Evolutionary conservation across 2,888 invertebrate genomes (phyloP), one percentile per base, ranked within the genome.

Genomic region (Drosophila paramelanica): DNA sequence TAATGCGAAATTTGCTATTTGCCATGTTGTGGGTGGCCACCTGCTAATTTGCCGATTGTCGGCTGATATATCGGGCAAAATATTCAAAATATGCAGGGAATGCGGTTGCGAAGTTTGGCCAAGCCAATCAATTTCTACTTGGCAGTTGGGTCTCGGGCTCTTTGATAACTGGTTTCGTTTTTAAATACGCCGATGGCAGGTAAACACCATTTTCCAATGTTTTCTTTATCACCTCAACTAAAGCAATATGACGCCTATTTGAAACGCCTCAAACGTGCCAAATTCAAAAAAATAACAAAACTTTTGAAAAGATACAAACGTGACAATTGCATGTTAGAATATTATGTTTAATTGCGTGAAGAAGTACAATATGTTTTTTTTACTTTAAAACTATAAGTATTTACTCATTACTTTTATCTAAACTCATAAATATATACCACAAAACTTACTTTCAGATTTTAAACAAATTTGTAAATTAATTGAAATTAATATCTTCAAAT

Each of bases 31-130:
- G 62, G 73, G 68, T 59, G 64, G 56, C 56, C 68, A 81, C 67
- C 70, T 86, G 84, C 59, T 70, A 77, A 83, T 77, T 65, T 69
- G 62, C 46, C 55, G 57, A 66, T 52, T 67, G 50, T 14, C 52
- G 31, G 11, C 43, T 56, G 56, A 65, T 53, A 51, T 41, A 45
- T 47, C 33, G 31, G 3, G 8, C 13, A 42, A 76, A 55, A 51
- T 39, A 67, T 51, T 38, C 39, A 27, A 67, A 77, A 46, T 59
- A 81, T 79, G 49, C 36, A 1, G 7, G 68, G 66, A 81, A 70
- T 81, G 33, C 59, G 38, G 43, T 25, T 13, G 1, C 36, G 4
- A 13, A 27, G 5, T 23, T 11, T n/a, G 56, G n/a, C 38, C 25
- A 27, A 17, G n/a, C 13, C 20, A 33, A 17, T 10, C 41, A 14